These are phyloP conservation scores for Aporrectodea caliginosa DNA, from an alignment of 1,140 invertebrate genomes.

Conservation along the genomic window DNA sequence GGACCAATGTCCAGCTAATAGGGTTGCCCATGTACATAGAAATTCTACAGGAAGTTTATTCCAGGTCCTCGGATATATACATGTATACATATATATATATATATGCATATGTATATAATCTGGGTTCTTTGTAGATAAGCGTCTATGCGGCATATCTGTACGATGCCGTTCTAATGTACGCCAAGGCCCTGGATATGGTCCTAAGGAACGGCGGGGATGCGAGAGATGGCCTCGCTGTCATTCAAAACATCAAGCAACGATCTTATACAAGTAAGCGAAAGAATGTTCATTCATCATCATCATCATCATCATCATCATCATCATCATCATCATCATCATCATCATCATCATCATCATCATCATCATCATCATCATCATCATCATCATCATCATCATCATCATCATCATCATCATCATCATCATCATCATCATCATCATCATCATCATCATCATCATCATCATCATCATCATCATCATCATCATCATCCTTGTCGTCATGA, in stretches of 20 bases:
- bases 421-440: conserved; percentile 35
- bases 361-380: conserved; percentile 22
- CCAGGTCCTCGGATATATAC: too few species aligned
- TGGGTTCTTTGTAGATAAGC: conserved; percentile 66
- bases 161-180: conserved; percentile 89
- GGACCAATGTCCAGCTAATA: too few species aligned
- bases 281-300: neutral
- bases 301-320: conserved; percentile 14
- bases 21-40: too few species aligned
- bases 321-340: conserved; percentile 20
- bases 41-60: too few species aligned
- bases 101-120: too few species aligned
- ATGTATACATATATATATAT: too few species aligned
- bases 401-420: conserved; percentile 34
- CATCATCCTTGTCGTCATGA: conserved; percentile 24
- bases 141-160: conserved; percentile 94
- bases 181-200: conserved; percentile 73
- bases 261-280: conserved; percentile 66
- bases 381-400: conserved; percentile 26
- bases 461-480: conserved; percentile 32
- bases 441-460: conserved; percentile 35
- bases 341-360: conserved; percentile 26
- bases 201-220: conserved; percentile 66
- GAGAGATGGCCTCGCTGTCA: conserved; percentile 54
- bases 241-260: conserved; percentile 67